Conservation (phyloP, 2,113 vertebrate genomes). For the Asarcornis scutulata region DNA sequence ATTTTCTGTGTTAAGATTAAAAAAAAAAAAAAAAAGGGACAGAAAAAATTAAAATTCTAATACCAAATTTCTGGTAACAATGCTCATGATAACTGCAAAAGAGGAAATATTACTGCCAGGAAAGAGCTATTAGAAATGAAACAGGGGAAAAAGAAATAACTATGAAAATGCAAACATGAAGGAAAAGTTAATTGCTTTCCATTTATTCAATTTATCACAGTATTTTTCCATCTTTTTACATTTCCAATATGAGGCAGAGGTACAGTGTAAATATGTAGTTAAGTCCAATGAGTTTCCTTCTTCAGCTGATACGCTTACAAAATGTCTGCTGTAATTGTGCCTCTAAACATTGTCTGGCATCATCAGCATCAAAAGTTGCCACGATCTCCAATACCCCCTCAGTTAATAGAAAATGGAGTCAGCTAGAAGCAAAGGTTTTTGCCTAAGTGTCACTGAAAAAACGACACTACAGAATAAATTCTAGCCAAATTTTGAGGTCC, state of each 20-base stretch:
- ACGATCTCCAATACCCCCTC: conserved; percentile 11
- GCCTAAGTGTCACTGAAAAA: neutral
- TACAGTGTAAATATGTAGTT: conserved; percentile 27
- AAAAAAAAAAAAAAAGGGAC: too few species aligned
- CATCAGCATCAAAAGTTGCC: conserved; percentile 58
- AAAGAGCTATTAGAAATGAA: conserved; percentile 21
- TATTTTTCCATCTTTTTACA: conserved; percentile 12
- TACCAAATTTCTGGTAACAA: conserved; percentile 34
- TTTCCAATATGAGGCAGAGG: neutral
- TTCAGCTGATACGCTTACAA: neutral
- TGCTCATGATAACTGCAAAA: neutral
- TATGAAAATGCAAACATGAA: conserved; percentile 29
- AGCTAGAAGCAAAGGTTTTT: conserved; percentile 26
- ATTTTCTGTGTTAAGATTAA: neutral
- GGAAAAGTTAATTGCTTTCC: conserved; percentile 45
- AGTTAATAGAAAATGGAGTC: conserved; percentile 42
- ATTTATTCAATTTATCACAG: conserved; percentile 38
- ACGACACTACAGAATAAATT: neutral
- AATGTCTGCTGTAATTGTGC: conserved; percentile 55
- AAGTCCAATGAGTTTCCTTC: conserved; percentile 27
- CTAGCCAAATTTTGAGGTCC: neutral
- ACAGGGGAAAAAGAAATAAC: neutral
- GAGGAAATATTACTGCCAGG: neutral
- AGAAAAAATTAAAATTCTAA: neutral
- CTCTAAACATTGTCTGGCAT: conserved; percentile 67